These are phyloP conservation scores for Rhyacophila brunnea DNA, from an alignment of 1,140 invertebrate genomes.

Conservation along the genomic window DNA sequence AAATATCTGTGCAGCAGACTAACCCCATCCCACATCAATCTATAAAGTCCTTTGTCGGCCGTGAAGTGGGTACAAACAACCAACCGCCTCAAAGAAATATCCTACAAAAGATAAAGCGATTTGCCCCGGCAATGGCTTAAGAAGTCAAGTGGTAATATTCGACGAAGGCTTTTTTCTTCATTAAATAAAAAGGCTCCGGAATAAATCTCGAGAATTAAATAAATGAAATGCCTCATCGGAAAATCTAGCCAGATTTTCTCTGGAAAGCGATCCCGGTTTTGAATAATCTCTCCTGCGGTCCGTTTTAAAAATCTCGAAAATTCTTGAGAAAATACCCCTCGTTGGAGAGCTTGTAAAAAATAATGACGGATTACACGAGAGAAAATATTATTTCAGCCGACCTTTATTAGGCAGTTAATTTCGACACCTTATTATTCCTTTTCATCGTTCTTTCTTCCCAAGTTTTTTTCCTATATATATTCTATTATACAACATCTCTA, in stretches of 20 bases:
- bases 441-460: too few species aligned
- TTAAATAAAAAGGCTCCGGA: constrained; percentile 34
- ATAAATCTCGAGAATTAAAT: constrained; percentile 35
- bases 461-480: too few species aligned
- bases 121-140: constrained; percentile 26
- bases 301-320: too few species aligned
- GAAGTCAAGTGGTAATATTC: constrained; percentile 35
- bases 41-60: constrained; percentile 26
- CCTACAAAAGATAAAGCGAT: constrained; percentile 34
- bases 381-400: too few species aligned
- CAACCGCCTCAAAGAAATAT: constrained; percentile 34
- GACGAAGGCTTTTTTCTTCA: constrained; percentile 29
- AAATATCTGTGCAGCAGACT: not conserved
- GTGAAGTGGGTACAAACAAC: constrained; percentile 33
- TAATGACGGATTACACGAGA: too few species aligned
- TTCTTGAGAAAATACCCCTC: too few species aligned
- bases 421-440: too few species aligned
- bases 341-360: too few species aligned
- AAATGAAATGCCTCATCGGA: constrained; percentile 26
- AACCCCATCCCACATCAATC: constrained; percentile 14
- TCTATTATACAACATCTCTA: too few species aligned
- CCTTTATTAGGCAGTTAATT: too few species aligned
- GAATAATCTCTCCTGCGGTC: too few species aligned
- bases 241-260: constrained; percentile 2
- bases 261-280: too few species aligned